A percentile compares a stretch with the other conserved stretches of the same genome.
These are phyloP conservation scores for Dicyrtoma fusca DNA, from an alignment of 2,888 invertebrate genomes.

Conservation along the genomic window DNA sequence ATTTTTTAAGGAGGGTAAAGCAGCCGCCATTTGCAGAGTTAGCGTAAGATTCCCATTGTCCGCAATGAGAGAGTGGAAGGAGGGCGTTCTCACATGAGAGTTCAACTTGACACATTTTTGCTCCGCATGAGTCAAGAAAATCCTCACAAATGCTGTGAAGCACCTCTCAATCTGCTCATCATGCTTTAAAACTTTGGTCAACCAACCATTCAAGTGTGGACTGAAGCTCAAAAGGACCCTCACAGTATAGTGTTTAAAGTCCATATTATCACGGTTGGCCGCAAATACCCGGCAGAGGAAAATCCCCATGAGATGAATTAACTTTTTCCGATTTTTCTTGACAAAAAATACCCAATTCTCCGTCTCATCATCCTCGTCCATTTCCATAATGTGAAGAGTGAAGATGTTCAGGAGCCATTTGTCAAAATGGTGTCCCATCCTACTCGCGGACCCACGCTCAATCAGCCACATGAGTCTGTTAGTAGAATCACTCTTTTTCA, in stretches of 20 bases:
- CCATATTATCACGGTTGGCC: slow-evolving; percentile 46
- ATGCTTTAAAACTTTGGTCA: slow-evolving; percentile 51
- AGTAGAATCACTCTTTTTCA: slow-evolving; percentile 45
- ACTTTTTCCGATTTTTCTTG: slow-evolving; percentile 49
- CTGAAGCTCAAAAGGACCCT: slow-evolving; percentile 43
- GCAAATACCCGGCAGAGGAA: slow-evolving; percentile 51
- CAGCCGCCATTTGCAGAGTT: slow-evolving; percentile 25
- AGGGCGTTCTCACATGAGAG: slow-evolving; percentile 37
- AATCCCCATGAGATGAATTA: slow-evolving; percentile 50
- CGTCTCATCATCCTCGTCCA: slow-evolving; percentile 46
- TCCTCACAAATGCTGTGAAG: slow-evolving; percentile 54
- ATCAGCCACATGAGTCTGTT: slow-evolving; percentile 50
- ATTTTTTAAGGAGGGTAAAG: not conserved
- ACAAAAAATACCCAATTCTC: slow-evolving; percentile 54
- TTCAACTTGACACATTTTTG: not conserved
- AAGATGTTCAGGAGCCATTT: slow-evolving; percentile 54
- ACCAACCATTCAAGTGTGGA: slow-evolving; percentile 47
- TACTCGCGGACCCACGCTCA: slow-evolving; percentile 42
- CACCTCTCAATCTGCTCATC: slow-evolving; percentile 53
- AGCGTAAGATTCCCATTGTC: slow-evolving; percentile 37
- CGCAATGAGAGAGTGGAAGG: slow-evolving; percentile 49
- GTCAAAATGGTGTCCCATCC: slow-evolving; percentile 52
- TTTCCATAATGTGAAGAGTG: slow-evolving; percentile 51
- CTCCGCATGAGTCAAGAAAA: slow-evolving; percentile 50
- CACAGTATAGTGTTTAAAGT: slow-evolving; percentile 49